phyloP scores from a whole-genome alignment of 2,888 invertebrate genomes.

The Gastrophysa polygoni region DNA sequence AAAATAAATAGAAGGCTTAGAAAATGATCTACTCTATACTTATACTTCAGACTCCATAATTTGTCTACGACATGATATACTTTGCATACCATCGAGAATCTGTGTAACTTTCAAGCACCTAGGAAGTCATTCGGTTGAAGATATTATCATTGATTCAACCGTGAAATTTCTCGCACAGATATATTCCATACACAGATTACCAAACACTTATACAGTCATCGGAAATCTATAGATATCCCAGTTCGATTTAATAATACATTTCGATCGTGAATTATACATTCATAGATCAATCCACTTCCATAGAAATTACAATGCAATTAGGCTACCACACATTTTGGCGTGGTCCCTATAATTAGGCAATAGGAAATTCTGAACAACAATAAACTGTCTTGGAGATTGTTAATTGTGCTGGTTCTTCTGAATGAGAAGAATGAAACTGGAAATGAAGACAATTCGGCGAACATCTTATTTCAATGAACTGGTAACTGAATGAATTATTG shows the following conservation, averaged over 20 bases:
- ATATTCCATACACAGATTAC: slow-evolving; percentile 1
- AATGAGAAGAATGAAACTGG: too few species aligned
- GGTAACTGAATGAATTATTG: too few species aligned
- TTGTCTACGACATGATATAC: neutral
- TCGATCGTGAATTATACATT: slow-evolving; percentile 17
- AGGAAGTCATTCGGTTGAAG: neutral
- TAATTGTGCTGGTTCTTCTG: neutral
- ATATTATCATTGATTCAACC: neutral
- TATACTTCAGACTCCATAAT: neutral
- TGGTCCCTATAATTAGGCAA: slow-evolving; percentile 18
- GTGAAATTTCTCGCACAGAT: neutral
- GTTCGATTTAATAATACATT: slow-evolving; percentile 17
- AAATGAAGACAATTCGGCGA: too few species aligned
- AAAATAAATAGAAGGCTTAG: too few species aligned
- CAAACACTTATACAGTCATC: slow-evolving; percentile 4
- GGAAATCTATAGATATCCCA: slow-evolving; percentile 7
- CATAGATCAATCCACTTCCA: slow-evolving; percentile 20
- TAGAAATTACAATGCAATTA: slow-evolving; percentile 19
- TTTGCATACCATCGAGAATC: neutral
- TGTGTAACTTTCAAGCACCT: neutral
- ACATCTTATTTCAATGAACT: too few species aligned
- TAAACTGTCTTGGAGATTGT: neutral
- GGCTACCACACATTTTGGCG: slow-evolving; percentile 22
- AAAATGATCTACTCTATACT: too few species aligned
- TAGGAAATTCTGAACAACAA: slow-evolving; percentile 1